Evolutionary conservation across 2,888 invertebrate genomes (phyloP).

Genomic region (Teleogryllus oceanicus): DNA sequence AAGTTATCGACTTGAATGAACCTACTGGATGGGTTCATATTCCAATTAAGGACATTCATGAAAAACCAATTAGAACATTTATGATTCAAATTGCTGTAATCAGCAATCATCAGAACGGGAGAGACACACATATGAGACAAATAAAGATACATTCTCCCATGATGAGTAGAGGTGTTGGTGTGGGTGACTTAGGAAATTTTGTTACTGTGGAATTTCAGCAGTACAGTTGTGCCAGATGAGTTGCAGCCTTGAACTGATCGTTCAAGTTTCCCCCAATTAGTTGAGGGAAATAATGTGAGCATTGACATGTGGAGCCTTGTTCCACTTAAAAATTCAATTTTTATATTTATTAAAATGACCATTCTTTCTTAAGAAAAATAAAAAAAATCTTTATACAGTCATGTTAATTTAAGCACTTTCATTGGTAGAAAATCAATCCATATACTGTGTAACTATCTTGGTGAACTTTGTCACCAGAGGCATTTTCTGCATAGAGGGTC

Average conservation of each 20-base stretch:
- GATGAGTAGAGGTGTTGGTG: constrained; percentile 60
- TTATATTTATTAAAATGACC: no score
- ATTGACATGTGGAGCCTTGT: no score
- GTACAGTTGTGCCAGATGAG: constrained; percentile 74
- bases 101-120: constrained; percentile 97
- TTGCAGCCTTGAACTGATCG: not conserved
- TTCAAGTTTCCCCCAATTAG: no score
- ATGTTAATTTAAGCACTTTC: no score
- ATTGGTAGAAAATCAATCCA: no score
- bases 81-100: constrained; percentile 95
- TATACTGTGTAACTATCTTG: no score
- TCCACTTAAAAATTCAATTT: no score
- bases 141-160: constrained; percentile 92
- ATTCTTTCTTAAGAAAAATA: no score
- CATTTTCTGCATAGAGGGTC: no score
- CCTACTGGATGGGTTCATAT: constrained; percentile 96
- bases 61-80: constrained; percentile 86
- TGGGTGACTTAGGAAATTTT: constrained; percentile 70
- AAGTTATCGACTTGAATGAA: constrained; percentile 88
- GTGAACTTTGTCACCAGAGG: no score
- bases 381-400: no score
- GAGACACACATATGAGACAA: constrained; percentile 97
- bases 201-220: constrained; percentile 78
- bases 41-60: constrained; percentile 82
- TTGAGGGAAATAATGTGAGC: no score